Conservation (phyloP, 2,113 vertebrate species). For the Australoheros scitulus region DNA sequence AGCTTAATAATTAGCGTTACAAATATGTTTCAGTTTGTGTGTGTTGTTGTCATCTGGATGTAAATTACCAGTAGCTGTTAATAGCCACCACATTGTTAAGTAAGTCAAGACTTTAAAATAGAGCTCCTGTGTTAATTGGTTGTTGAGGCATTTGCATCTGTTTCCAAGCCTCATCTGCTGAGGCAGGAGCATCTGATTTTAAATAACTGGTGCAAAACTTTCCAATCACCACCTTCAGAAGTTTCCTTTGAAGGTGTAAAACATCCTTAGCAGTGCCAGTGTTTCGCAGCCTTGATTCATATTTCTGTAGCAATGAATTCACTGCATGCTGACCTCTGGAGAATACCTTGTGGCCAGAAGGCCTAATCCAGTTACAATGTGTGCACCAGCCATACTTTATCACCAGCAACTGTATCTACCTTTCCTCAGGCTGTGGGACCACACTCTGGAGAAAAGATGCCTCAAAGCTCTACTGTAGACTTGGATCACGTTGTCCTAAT, state of each 20-base stretch:
- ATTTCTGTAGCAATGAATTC: conserved; percentile 47
- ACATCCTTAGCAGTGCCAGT: conserved; percentile 7
- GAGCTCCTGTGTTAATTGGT: conserved; percentile 59
- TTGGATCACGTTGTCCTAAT: conserved; percentile 68
- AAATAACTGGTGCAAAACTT: conserved; percentile 35
- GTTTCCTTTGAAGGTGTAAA: conserved; percentile 45
- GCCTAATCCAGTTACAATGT: conserved; percentile 70
- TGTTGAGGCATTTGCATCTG: conserved; percentile 54
- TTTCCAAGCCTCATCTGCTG: conserved; percentile 45
- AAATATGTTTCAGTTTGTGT: conserved; percentile 16
- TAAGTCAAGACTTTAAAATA: conserved; percentile 47
- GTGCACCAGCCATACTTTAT: conserved; percentile 58
- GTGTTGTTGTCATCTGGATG: conserved; percentile 13
- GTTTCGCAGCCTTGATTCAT: conserved; percentile 39
- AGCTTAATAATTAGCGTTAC: conserved; percentile 6
- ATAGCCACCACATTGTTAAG: conserved; percentile 46
- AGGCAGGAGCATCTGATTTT: conserved; percentile 52
- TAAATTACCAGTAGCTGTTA: conserved; percentile 48
- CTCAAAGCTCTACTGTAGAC: conserved; percentile 52
- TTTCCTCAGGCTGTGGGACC: conserved; percentile 67
- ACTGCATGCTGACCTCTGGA: conserved; percentile 54
- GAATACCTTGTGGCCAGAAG: conserved; percentile 60
- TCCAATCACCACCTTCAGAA: conserved; percentile 32
- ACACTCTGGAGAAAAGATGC: conserved; percentile 69
- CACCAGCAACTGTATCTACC: conserved; percentile 64